Conservation (phyloP, 2,113 vertebrate species). For the Ailuropoda melanoleuca region DNA sequence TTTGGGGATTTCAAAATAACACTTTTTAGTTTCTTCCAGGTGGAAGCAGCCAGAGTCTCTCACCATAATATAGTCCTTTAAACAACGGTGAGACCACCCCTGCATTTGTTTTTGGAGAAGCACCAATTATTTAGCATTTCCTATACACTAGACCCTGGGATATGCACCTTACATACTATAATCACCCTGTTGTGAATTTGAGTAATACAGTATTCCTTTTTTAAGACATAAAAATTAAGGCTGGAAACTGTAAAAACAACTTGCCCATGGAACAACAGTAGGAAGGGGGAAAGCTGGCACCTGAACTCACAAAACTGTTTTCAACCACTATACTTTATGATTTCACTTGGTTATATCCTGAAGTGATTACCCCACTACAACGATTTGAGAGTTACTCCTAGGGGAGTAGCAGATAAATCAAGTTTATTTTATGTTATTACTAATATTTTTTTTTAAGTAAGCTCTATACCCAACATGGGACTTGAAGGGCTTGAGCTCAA, state of each 20-base stretch:
- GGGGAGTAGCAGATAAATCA: not conserved
- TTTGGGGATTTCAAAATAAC: slow-evolving; percentile 19
- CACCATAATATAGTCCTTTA: not conserved
- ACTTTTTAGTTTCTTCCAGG: not conserved
- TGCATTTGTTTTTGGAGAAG: not conserved
- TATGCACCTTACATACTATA: not conserved
- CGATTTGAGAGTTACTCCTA: not conserved
- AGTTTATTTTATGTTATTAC: not conserved
- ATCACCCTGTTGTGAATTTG: not conserved
- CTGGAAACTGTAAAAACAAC: not conserved
- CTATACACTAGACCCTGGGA: not conserved
- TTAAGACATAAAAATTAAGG: not conserved
- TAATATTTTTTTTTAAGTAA: not conserved
- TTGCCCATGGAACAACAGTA: not conserved
- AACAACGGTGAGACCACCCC: not conserved
- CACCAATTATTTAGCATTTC: not conserved
- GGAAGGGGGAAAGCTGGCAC: not conserved
- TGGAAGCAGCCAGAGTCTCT: not conserved
- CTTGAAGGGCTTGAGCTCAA: not conserved
- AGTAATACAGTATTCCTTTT: not conserved
- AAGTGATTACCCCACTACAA: not conserved
- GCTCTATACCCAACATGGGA: not conserved
- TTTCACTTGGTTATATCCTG: not conserved
- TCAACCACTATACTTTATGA: not conserved
- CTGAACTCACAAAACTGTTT: not conserved